Percentiles rank a stretch among this genome's conserved stretches.
phyloP scores from a whole-genome alignment of 2,888 invertebrate species.

The Nasonovia ribisnigri region DNA sequence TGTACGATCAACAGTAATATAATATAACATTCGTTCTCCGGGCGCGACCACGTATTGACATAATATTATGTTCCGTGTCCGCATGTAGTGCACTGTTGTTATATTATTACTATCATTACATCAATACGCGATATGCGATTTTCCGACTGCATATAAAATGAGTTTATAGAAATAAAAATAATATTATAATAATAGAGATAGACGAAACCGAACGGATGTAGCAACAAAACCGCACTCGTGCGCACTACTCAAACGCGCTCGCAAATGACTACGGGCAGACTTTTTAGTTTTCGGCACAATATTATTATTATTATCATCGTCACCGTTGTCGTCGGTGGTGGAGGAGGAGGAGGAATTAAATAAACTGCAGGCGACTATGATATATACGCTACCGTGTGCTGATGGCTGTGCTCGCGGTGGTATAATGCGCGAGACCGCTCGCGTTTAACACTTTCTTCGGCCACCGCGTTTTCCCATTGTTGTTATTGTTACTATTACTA shows the following conservation, averaged over 20 bases:
- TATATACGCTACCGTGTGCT: neutral
- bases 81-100: neutral
- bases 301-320: neutral
- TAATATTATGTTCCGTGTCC: neutral
- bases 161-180: neutral
- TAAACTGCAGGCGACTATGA: slow-evolving; percentile 3
- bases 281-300: slow-evolving; percentile 30
- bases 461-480: slow-evolving; percentile 20
- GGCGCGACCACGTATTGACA: neutral
- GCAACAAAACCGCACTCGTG: slow-evolving; percentile 29
- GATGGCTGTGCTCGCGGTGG: neutral
- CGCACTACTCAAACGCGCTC: slow-evolving; percentile 16
- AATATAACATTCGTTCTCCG: neutral
- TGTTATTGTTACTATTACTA: neutral
- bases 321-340: neutral
- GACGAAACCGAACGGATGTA: neutral
- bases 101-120: neutral
- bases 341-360: slow-evolving; percentile 12
- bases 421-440: neutral
- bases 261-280: slow-evolving; percentile 12
- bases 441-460: slow-evolving; percentile 54
- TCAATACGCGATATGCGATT: neutral
- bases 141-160: neutral
- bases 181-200: neutral
- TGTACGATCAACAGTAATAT: neutral